Base-by-base conservation (phyloP, 2,888 invertebrate genomes). In the Plagiodera versicolora region DNA sequence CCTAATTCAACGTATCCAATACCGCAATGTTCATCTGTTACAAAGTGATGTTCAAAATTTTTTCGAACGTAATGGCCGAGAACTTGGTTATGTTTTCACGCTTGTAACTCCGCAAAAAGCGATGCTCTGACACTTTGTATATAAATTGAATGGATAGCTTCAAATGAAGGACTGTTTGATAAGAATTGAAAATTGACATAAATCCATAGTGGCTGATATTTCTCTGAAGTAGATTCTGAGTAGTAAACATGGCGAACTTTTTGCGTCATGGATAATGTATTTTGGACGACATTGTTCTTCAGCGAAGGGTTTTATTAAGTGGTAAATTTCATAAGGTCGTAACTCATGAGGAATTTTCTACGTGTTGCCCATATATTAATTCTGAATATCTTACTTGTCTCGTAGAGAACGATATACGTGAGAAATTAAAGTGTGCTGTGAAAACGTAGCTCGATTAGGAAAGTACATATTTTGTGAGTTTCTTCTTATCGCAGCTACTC, bases 391-490 rank as follows among this genome's bases (percentile, higher is more conserved):
- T 70, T 68, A 65, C 72, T 72, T 73, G 72, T 74, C 72, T 73
- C 69, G 63, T 55, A 68, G 69, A 67, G 73, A 74, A 73, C 72
- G 74, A 74, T 74, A 74, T 74, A 74, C 72, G 74, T 75, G 74
- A 74, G 75, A 75, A 75, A 73, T 73, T 72, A 70, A 72, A 70
- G 61, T 57, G 61, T 72, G 73, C 64, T 63, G 65, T 2, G 62
- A 67, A 69, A 72, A 70, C 70, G 35, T 24, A 20, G 39, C 56
- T 14, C 49, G 56, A 39, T 56, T 56, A 53, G 53, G 39, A 52
- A 39, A 52, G 50, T 32, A 24, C 20, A 39, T 19, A 24, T 24
- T 20, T 19, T 52, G 19, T 39, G 20, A 16, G 53, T 24, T 39
- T 52, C n/a, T 52, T 39, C 24, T 16, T 39, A 6, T 14, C 8